Evolutionary conservation across 2,113 vertebrate genomes (phyloP).

Genomic region (Seriola aureovittata): DNA sequence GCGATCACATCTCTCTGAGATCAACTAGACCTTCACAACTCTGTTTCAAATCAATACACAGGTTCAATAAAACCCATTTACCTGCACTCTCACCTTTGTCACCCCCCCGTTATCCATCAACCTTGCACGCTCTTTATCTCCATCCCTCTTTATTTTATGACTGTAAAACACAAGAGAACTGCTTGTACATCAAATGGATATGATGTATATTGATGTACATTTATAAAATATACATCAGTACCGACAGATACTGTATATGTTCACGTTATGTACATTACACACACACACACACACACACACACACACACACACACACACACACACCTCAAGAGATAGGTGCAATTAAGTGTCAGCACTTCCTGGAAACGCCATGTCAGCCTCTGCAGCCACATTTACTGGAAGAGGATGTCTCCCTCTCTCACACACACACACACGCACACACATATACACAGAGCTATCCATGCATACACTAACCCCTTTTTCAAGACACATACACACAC

Average conservation of each 20-base stretch:
- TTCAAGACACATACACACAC: neutral
- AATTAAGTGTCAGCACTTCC: constrained; percentile 59
- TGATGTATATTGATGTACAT: too few species aligned
- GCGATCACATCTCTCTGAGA: neutral
- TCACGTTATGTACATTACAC: neutral
- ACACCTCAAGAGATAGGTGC: constrained; percentile 13
- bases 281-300: constrained; percentile 19
- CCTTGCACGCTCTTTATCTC: neutral
- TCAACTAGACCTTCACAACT: neutral
- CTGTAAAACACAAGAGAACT: neutral
- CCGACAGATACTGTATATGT: neutral
- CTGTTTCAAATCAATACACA: neutral
- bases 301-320: constrained; percentile 14
- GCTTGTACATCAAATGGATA: neutral
- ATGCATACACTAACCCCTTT: neutral
- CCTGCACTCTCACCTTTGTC: neutral
- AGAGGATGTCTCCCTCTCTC: neutral
- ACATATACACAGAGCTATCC: neutral
- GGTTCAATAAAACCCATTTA: neutral
- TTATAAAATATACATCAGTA: neutral
- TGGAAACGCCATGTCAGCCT: constrained; percentile 53
- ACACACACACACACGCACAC: constrained; percentile 21
- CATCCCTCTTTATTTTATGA: neutral
- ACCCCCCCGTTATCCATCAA: neutral
- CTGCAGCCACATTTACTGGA: constrained; percentile 61